These are phyloP conservation scores for Trachelus tabidus DNA, from an alignment of 2,888 invertebrate genomes.

Conservation along the genomic window DNA sequence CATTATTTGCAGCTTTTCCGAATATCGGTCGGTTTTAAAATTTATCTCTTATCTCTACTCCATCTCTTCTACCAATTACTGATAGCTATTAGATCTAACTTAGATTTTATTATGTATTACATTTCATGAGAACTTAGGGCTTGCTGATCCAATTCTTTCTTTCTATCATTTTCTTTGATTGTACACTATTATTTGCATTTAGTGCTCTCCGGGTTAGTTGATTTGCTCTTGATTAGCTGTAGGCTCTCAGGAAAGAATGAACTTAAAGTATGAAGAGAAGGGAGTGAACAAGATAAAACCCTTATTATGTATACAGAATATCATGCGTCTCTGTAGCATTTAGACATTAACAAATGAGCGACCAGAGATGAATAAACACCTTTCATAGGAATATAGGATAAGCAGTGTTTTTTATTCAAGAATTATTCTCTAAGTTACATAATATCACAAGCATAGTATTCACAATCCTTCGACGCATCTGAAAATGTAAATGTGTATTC, in stretches of 20 bases:
- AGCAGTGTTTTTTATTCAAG: not conserved
- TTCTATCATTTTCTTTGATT: not conserved
- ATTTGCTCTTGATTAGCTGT: not conserved
- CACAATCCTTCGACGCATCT: not conserved
- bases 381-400: not conserved
- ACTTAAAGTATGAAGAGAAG: not conserved
- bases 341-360: not conserved
- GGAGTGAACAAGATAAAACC: not conserved
- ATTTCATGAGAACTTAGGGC: not conserved
- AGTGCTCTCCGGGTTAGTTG: not conserved
- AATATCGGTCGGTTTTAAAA: constrained; percentile 60
- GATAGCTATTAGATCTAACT: not conserved
- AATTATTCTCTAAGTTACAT: not conserved
- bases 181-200: not conserved
- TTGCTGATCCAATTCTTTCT: not conserved
- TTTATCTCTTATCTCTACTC: not conserved
- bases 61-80: not conserved
- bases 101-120: not conserved
- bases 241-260: not conserved
- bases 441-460: not conserved
- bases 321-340: not conserved
- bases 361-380: not conserved
- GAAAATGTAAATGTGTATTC: not conserved
- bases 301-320: not conserved
- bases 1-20: constrained; percentile 62